Conservation (phyloP, 2,797 vertebrate species). For the Hylomyscus alleni region DNA sequence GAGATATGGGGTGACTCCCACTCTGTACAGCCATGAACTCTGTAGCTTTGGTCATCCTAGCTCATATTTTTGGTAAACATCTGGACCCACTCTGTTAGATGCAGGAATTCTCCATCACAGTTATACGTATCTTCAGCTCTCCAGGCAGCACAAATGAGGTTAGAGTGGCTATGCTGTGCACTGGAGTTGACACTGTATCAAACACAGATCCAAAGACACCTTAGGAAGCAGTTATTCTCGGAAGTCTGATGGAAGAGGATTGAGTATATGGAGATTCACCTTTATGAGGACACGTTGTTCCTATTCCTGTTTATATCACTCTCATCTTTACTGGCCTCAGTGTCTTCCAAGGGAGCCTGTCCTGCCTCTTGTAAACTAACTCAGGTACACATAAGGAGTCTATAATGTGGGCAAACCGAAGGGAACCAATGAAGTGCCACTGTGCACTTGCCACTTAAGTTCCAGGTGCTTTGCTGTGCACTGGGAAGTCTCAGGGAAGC, state of each 20-base stretch:
- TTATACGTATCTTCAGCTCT: not conserved
- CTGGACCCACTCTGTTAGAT: not conserved
- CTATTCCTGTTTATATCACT: accelerated
- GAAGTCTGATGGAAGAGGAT: not conserved
- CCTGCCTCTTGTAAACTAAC: not conserved
- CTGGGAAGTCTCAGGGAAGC: not conserved
- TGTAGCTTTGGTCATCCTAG: not conserved
- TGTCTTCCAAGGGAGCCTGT: not conserved
- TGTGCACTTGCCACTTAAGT: not conserved
- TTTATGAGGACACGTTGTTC: not conserved
- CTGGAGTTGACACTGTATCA: not conserved
- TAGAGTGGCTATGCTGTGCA: not conserved
- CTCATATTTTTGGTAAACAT: not conserved
- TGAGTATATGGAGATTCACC: not conserved
- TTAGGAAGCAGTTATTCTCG: not conserved
- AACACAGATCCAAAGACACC: not conserved
- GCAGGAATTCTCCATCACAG: not conserved
- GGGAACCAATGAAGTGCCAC: accelerated
- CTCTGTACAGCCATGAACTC: not conserved
- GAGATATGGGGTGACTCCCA: not conserved
- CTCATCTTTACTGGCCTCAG: not conserved
- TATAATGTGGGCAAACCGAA: not conserved
- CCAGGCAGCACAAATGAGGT: not conserved
- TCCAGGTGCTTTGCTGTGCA: not conserved
- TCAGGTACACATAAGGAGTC: accelerated